Percentiles rank a stretch among this genome's conserved stretches.
Conservation (phyloP, 2,113 vertebrate species). For the Melanerpes formicivorus region DNA sequence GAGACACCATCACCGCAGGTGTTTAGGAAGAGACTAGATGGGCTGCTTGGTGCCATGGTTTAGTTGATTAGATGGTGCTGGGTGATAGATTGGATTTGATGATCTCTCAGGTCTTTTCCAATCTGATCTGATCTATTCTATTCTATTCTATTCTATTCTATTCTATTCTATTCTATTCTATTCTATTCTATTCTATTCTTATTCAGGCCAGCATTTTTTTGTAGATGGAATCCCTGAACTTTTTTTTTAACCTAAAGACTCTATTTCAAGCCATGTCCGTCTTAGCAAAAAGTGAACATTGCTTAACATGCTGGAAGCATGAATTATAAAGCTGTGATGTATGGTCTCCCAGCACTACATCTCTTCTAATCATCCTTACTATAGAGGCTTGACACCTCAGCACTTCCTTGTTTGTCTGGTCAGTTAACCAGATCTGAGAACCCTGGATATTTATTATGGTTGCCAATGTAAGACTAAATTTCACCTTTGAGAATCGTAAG, state of each 20-base stretch:
- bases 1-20: too few species aligned
- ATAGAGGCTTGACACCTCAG: neutral
- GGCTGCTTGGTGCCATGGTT: too few species aligned
- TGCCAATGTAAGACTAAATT: constrained; percentile 37
- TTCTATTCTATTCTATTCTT: too few species aligned
- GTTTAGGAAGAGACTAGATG: too few species aligned
- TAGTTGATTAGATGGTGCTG: too few species aligned
- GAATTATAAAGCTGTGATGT: neutral
- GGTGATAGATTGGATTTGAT: too few species aligned
- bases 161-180: too few species aligned
- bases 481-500: constrained; percentile 50
- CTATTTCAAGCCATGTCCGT: neutral
- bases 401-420: neutral
- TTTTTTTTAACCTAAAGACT: neutral
- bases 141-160: too few species aligned
- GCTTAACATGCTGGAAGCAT: neutral
- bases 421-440: constrained; percentile 42
- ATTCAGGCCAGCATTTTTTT: neutral
- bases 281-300: neutral
- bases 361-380: neutral
- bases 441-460: constrained; percentile 42
- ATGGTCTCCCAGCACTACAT: neutral
- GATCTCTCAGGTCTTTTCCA: too few species aligned
- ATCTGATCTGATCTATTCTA: too few species aligned
- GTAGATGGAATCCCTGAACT: neutral